Conservation (phyloP, 2,797 vertebrate genomes). For the Peromyscus aztecus region DNA sequence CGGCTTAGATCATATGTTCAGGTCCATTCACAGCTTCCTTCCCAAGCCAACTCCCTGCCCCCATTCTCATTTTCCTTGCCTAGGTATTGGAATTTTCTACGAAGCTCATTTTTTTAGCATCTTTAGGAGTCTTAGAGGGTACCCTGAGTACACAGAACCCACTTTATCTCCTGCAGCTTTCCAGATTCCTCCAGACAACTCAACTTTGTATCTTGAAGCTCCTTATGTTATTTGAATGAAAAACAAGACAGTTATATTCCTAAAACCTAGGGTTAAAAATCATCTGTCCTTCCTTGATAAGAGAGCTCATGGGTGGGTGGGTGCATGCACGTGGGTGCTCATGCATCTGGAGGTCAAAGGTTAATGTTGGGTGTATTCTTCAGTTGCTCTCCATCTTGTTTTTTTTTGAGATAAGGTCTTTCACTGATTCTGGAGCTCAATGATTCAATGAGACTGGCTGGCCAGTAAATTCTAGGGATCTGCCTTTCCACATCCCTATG, state of each 20-base stretch:
- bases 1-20: constrained; percentile 75
- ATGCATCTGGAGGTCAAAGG: neutral
- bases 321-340: neutral
- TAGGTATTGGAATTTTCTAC: neutral
- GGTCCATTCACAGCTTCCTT: neutral
- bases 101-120: neutral
- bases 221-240: neutral
- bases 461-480: neutral
- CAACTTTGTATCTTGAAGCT: neutral
- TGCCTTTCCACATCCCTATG: neutral
- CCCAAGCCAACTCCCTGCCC: neutral
- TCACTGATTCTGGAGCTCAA: neutral
- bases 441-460: neutral
- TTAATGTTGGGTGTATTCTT: neutral
- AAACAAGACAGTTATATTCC: neutral
- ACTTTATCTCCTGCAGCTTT: neutral
- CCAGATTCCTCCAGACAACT: neutral
- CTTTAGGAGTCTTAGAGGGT: neutral
- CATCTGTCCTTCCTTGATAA: neutral
- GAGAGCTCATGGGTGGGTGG: neutral
- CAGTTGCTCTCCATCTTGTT: neutral
- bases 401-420: neutral
- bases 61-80: neutral
- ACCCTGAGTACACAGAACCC: accelerated
- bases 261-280: neutral